A percentile compares a stretch with the other conserved stretches of the same genome.
Evolutionary conservation across 2,797 vertebrate species (phyloP).

Genomic region (Takifugu ocellatus): DNA sequence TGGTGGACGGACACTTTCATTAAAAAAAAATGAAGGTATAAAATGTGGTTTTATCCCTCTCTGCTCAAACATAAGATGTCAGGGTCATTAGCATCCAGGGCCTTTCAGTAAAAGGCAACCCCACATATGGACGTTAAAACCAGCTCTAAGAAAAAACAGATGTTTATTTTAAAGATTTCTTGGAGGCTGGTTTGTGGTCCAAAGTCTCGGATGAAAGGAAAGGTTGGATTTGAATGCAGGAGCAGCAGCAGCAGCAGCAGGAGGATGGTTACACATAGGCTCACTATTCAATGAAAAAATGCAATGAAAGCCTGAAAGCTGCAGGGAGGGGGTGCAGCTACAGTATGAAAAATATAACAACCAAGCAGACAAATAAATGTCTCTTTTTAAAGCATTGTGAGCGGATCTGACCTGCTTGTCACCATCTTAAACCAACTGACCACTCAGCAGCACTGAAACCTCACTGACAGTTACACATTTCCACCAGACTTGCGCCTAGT

Average conservation of each 20-base stretch:
- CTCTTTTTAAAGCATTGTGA: constrained; percentile 7
- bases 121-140: constrained; percentile 56
- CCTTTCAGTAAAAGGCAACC: constrained; percentile 29
- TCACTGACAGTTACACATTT: constrained; percentile 6
- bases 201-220: constrained; percentile 70
- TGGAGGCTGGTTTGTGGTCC: constrained; percentile 64
- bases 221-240: constrained; percentile 58
- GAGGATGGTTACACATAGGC: constrained; percentile 38
- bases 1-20: constrained; percentile 57
- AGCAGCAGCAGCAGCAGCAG: constrained; percentile 50
- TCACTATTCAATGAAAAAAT: constrained; percentile 18
- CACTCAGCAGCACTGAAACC: constrained; percentile 5
- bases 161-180: constrained; percentile 77
- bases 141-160: constrained; percentile 59
- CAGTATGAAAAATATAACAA: constrained; percentile 2
- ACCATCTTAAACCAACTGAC: neutral
- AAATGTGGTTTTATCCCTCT: constrained; percentile 55
- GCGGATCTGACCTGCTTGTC: neutral
- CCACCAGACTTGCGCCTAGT: constrained; percentile 2
- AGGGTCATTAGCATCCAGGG: constrained; percentile 50
- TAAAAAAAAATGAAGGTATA: constrained; percentile 51
- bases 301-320: constrained; percentile 13
- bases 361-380: neutral
- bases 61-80: constrained; percentile 55
- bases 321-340: constrained; percentile 4